Conservation (phyloP, 2,113 vertebrate genomes). For the Asarcornis scutulata region DNA sequence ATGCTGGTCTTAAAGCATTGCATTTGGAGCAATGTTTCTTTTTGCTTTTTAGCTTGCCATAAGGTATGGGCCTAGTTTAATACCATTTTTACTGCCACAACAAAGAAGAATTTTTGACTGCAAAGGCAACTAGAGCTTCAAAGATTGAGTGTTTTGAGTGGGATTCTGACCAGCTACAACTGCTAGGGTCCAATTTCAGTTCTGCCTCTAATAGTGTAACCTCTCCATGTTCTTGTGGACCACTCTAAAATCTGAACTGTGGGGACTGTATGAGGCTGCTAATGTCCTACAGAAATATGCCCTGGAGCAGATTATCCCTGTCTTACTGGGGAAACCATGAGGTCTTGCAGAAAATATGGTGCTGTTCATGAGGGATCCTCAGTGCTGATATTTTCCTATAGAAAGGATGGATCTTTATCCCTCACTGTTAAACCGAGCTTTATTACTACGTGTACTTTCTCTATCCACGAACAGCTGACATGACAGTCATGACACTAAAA, state of each 20-base stretch:
- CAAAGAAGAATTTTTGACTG: not conserved
- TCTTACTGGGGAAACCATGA: not conserved
- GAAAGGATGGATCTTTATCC: not conserved
- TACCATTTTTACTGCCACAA: not conserved
- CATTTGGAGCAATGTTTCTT: not conserved
- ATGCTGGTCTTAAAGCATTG: not conserved
- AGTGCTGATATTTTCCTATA: not conserved
- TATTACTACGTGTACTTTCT: not conserved
- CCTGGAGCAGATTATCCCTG: not conserved
- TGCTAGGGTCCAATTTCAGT: not conserved
- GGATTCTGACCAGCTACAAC: not conserved
- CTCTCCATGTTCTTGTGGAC: not conserved
- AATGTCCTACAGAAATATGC: not conserved
- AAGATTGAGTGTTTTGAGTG: not conserved
- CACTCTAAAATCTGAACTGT: not conserved
- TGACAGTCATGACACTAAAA: not conserved
- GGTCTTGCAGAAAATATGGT: not conserved
- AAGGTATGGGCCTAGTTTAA: not conserved
- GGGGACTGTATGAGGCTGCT: not conserved
- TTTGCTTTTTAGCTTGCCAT: not conserved
- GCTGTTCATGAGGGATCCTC: not conserved
- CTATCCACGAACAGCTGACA: not conserved
- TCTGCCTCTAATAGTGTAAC: not conserved
- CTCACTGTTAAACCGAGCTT: not conserved
- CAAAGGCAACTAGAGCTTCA: not conserved